Percentiles rank a stretch among this genome's conserved stretches.
Evolutionary conservation across 2,113 vertebrate genomes (phyloP).

Genomic region (Syrrhaptes paradoxus): DNA sequence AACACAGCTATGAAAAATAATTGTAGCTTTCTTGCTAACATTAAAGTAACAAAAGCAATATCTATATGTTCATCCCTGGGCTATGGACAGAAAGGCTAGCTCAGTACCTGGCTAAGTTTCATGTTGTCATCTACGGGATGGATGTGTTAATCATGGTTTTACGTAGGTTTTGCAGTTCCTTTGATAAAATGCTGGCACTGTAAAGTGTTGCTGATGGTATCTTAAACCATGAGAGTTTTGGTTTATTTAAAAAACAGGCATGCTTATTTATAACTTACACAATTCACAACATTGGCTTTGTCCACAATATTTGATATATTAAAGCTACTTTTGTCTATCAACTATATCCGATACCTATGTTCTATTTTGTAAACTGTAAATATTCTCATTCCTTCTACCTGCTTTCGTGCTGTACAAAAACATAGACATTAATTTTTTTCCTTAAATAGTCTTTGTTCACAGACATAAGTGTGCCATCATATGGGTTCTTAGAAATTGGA

Average conservation of each 20-base stretch:
- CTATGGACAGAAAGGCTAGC: not conserved
- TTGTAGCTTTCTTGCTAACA: not conserved
- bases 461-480: not conserved
- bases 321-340: not conserved
- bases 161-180: not conserved
- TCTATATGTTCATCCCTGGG: not conserved
- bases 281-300: not conserved
- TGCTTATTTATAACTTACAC: not conserved
- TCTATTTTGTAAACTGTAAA: not conserved
- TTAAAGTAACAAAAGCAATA: not conserved
- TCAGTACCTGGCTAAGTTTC: not conserved
- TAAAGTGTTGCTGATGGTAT: not conserved
- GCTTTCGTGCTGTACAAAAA: not conserved
- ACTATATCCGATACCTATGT: fast-evolving
- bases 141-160: not conserved
- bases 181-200: not conserved
- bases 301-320: not conserved
- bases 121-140: not conserved
- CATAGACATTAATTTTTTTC: not conserved
- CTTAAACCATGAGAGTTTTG: not conserved
- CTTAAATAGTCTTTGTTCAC: not conserved
- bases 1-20: not conserved
- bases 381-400: not conserved
- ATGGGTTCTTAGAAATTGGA: fast-evolving
- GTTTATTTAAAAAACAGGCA: not conserved